Evolutionary conservation across 1,140 invertebrate genomes (phyloP).

Genomic region (Leptestheria dahalacensis): DNA sequence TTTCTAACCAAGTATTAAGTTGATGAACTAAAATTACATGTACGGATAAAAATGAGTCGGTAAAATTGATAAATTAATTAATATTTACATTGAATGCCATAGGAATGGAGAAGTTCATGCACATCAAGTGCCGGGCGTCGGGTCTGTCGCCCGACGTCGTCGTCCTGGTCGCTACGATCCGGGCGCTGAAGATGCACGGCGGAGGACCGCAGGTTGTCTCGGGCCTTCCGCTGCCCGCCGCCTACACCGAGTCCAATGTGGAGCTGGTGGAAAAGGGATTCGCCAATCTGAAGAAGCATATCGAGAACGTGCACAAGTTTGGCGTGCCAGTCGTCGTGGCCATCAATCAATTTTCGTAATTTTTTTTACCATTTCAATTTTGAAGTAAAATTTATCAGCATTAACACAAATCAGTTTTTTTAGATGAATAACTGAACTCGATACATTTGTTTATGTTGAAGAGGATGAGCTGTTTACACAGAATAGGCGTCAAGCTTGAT

Average conservation of each 20-base stretch:
- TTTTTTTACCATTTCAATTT: slow-evolving; percentile 21
- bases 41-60: too few relatives aligned
- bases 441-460: slow-evolving; percentile 2
- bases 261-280: slow-evolving; percentile 75
- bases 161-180: slow-evolving; percentile 81
- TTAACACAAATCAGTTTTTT: slow-evolving; percentile 2
- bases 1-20: neutral
- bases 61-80: too few relatives aligned
- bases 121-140: slow-evolving; percentile 92
- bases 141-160: slow-evolving; percentile 72
- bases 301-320: slow-evolving; percentile 77
- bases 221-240: slow-evolving; percentile 63
- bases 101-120: slow-evolving; percentile 97
- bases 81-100: too few relatives aligned
- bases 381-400: neutral
- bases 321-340: slow-evolving; percentile 91
- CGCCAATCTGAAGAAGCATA: slow-evolving; percentile 84
- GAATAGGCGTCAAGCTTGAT: too few relatives aligned
- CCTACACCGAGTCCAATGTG: slow-evolving; percentile 78
- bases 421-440: neutral
- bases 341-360: slow-evolving; percentile 74
- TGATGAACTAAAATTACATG: too few relatives aligned
- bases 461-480: too few relatives aligned
- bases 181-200: slow-evolving; percentile 97
- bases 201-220: slow-evolving; percentile 79